A percentile compares a stretch with the other conserved stretches of the same genome.
These are phyloP conservation scores for Antheraea assamensis DNA, from an alignment of 2,888 invertebrate species.

Conservation along the genomic window DNA sequence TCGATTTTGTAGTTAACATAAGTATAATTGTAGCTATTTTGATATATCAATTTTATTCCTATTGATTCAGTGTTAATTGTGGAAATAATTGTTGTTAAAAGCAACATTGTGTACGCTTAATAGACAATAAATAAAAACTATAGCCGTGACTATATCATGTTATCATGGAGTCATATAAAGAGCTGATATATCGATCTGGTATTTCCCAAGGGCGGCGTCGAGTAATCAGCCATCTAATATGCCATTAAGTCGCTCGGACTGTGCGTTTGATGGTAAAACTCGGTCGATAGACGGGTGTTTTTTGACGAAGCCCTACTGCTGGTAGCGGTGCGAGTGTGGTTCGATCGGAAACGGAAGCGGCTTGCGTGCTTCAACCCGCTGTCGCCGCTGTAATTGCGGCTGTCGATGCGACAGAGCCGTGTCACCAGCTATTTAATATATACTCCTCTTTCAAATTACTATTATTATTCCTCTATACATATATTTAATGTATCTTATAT, in stretches of 20 bases:
- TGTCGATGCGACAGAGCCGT: conserved; percentile 56
- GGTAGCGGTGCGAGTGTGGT: conserved; percentile 56
- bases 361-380: conserved; percentile 58
- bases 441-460: background rate
- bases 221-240: conserved; percentile 14
- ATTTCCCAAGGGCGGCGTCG: conserved; percentile 32
- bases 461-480: background rate
- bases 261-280: conserved; percentile 14
- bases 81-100: background rate
- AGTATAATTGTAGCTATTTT: background rate
- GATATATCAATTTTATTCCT: background rate
- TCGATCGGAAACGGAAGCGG: conserved; percentile 74
- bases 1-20: background rate
- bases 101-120: background rate
- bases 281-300: conserved; percentile 27
- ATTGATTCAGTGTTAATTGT: background rate
- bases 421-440: conserved; percentile 34
- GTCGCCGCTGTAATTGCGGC: conserved; percentile 58
- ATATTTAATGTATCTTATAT: background rate
- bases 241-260: conserved; percentile 15
- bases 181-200: conserved; percentile 15
- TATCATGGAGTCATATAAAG: background rate
- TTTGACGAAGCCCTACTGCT: conserved; percentile 42
- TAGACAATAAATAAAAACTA: background rate
- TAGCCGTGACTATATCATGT: background rate